Conservation (phyloP, 2,888 invertebrate species). For the Lymantria monacha region DNA sequence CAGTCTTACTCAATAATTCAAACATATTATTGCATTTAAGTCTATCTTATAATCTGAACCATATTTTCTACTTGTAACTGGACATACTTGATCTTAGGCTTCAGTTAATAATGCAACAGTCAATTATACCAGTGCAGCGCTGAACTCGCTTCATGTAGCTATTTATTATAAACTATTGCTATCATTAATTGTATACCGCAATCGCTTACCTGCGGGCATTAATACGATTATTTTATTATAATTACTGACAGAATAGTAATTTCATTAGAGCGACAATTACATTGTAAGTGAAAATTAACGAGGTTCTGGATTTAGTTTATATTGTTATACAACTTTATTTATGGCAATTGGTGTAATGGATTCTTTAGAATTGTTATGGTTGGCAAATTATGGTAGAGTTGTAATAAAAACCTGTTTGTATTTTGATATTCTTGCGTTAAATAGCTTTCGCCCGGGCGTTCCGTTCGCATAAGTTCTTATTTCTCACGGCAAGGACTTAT, state of each 20-base stretch:
- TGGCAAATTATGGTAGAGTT: too few species aligned
- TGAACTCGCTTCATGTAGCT: constrained; percentile 3
- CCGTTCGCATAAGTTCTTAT: too few species aligned
- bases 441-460: too few species aligned
- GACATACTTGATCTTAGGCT: background rate
- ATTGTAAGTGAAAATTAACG: constrained; percentile 2
- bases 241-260: constrained; percentile 5
- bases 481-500: too few species aligned
- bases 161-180: constrained; percentile 7
- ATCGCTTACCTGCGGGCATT: background rate
- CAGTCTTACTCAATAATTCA: too few species aligned
- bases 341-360: background rate
- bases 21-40: background rate
- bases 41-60: background rate
- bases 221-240: constrained; percentile 2
- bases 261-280: constrained; percentile 1
- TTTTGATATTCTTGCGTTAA: too few species aligned
- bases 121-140: background rate
- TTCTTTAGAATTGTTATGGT: too few species aligned
- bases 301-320: background rate
- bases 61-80: background rate
- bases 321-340: background rate
- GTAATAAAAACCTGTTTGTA: too few species aligned
- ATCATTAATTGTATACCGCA: constrained; percentile 7
- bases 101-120: background rate